Base-by-base conservation (phyloP, 1,140 invertebrate genomes). In the Hypothenemus hampei region DNA sequence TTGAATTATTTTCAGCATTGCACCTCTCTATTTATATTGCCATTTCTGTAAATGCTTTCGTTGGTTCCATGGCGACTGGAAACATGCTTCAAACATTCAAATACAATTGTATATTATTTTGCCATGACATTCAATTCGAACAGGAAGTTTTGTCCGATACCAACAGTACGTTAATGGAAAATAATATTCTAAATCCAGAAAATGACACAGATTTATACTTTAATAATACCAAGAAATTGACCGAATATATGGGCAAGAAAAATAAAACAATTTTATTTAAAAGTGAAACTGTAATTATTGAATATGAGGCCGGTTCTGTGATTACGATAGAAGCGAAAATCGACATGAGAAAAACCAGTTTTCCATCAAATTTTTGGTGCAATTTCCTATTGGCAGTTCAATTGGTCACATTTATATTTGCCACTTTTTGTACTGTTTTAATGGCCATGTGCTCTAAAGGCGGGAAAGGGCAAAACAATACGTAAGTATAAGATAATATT, bases 11-110 rank as follows among this genome's bases (percentile, higher is more conserved):
- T 54, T 37, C 22, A 56, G 53, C 37, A n/a, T 15, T 56, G 1
- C 53, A 56, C 37, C 40, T 56, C 15, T 19, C 53, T 3, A 47
- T 56, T 24, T 56, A 56, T 26, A 22, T 56, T 1, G 53, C 45
- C 8, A 40, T 56, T 15, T 44, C 53, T 15, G 15, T 56, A 4
- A 48, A 48, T 13, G 10, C 53, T 10, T 56, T 56, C 24, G 24
- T 56, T 4, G 40, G 36, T 15, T 48, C 53, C 5, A 56, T 56
- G 53, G 44, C 53, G 2, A 36, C 45, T 10, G 53, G 53, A 39
- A 56, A 56, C 37, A 31, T 56, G 44, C 48, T 56, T 18, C 53
- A 56, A 41, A 56, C 53, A 16, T 56, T 56, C 35, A 56, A 56
- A 20, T 56, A 56, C 44, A 56, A 56, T 23, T 56, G 53, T 26